phyloP scores from a whole-genome alignment of 2,888 invertebrate genomes.

The Xanthia icteritia region DNA sequence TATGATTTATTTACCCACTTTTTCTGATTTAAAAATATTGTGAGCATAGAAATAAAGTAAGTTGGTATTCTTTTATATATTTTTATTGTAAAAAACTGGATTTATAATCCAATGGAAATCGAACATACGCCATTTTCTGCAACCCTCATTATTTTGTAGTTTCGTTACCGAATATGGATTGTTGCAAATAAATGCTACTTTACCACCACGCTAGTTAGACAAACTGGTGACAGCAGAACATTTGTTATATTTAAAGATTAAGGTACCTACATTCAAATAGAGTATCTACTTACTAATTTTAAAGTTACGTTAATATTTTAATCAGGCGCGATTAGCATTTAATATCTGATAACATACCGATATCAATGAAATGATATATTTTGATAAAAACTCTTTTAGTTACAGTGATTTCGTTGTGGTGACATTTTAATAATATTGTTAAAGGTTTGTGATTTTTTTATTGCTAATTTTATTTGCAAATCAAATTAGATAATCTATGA shows the following conservation, averaged over 20 bases:
- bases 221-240: neutral
- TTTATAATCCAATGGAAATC: neutral
- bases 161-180: neutral
- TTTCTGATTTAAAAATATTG: neutral
- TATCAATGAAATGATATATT: conserved; percentile 48
- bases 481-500: neutral
- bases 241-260: neutral
- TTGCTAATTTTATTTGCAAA: neutral
- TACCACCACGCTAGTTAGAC: neutral
- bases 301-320: conserved; percentile 28
- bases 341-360: conserved; percentile 53
- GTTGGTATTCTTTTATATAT: neutral
- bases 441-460: conserved; percentile 40
- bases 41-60: neutral
- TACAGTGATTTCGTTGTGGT: conserved; percentile 62
- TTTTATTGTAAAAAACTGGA: neutral
- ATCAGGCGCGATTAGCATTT: conserved; percentile 42
- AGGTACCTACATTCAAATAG: neutral
- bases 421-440: conserved; percentile 28
- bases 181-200: neutral
- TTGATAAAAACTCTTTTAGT: conserved; percentile 57
- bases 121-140: neutral
- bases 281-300: neutral
- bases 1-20: neutral
- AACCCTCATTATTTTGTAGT: neutral